Percentiles rank a stretch among this genome's conserved stretches.
Conservation (phyloP, 2,113 vertebrate species). For the Malurus cyaneus region DNA sequence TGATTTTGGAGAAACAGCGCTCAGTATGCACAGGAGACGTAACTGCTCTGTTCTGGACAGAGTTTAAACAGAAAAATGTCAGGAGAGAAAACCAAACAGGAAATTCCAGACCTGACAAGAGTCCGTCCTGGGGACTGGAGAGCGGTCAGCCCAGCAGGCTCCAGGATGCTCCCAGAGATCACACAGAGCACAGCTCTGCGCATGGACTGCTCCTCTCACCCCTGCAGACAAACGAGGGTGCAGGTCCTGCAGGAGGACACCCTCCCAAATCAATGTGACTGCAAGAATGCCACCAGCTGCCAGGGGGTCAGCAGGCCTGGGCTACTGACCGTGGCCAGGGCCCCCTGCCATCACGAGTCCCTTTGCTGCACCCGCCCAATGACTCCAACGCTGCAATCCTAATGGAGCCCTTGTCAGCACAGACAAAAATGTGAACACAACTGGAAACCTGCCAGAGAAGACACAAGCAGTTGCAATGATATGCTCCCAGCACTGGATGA, state of each 20-base stretch:
- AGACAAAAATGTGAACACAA: neutral
- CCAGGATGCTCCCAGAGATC: neutral
- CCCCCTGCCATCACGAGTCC: rapidly evolving
- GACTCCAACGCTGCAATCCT: rapidly evolving
- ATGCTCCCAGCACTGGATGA: neutral
- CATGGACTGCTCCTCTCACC: neutral
- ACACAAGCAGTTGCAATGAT: neutral
- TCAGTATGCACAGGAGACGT: neutral
- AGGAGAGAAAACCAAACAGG: slow-evolving; percentile 53
- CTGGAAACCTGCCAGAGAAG: neutral
- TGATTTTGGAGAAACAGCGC: rapidly evolving
- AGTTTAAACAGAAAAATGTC: neutral
- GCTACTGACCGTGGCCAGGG: neutral
- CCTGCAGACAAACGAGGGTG: rapidly evolving
- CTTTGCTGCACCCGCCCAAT: neutral
- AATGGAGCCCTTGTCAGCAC: neutral
- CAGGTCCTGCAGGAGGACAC: neutral
- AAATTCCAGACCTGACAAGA: slow-evolving; percentile 54
- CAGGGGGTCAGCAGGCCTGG: rapidly evolving
- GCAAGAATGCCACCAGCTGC: neutral
- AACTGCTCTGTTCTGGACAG: slow-evolving; percentile 17
- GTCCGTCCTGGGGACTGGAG: neutral
- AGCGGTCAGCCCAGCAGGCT: neutral
- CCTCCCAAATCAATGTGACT: rapidly evolving
- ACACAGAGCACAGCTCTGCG: neutral